Conservation (phyloP, 1,140 invertebrate species). For the Apocrypta bakeri region DNA sequence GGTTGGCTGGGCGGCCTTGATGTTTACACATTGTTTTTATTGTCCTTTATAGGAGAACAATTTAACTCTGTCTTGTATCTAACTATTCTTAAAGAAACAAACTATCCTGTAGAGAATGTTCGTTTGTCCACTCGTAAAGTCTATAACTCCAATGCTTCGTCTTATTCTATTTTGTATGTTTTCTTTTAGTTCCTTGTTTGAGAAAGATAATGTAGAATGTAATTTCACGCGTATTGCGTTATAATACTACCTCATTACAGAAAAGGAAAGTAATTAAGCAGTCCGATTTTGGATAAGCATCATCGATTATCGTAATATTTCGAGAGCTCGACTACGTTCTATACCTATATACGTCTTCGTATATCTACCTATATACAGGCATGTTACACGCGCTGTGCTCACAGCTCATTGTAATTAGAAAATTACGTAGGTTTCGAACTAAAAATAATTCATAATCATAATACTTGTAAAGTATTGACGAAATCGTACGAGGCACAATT, state of each 20-base stretch:
- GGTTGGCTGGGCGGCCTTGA: constrained; percentile 25
- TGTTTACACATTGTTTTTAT: constrained; percentile 28
- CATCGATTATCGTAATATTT: neutral
- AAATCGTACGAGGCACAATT: too few species aligned
- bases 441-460: too few species aligned
- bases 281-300: neutral
- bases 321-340: too few species aligned
- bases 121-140: neutral
- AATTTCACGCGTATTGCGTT: too few species aligned
- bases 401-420: too few species aligned
- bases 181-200: neutral
- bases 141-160: neutral
- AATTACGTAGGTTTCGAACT: too few species aligned
- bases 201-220: neutral
- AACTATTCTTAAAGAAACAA: neutral
- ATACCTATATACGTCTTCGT: neutral
- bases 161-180: neutral
- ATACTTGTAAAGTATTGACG: neutral
- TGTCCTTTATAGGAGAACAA: constrained; percentile 28
- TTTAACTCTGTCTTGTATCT: constrained; percentile 26
- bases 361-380: too few species aligned
- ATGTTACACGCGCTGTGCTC: too few species aligned
- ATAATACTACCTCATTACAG: too few species aligned
- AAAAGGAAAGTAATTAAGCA: neutral
- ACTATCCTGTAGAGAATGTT: too few species aligned